A percentile compares a stretch with the other conserved stretches of the same genome.
Conservation (phyloP, 2,888 invertebrate genomes). For the Brassicogethes aeneus region DNA sequence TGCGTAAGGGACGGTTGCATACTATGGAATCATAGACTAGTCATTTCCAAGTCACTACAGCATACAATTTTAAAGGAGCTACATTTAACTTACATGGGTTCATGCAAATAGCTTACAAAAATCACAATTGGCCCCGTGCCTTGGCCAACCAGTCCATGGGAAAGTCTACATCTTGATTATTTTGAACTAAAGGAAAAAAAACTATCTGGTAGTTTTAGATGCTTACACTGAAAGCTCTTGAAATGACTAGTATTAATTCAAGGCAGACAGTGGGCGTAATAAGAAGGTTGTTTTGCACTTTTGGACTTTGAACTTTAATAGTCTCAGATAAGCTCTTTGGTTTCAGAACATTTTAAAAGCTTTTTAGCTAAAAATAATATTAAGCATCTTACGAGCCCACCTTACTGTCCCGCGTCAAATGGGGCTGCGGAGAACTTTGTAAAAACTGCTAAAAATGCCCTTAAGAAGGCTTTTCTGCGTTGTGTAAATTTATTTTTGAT, state of each 20-base stretch:
- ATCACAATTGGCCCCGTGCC: slow-evolving; percentile 16
- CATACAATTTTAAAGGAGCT: slow-evolving; percentile 8
- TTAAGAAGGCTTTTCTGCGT: slow-evolving; percentile 2
- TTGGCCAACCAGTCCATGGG: slow-evolving; percentile 25
- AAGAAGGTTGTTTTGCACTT: not conserved
- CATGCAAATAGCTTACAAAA: slow-evolving; percentile 22
- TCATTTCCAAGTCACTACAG: slow-evolving; percentile 9
- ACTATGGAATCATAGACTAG: slow-evolving; percentile 9
- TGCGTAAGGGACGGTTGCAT: slow-evolving; percentile 6
- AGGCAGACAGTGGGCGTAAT: not conserved
- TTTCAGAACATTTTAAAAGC: slow-evolving; percentile 5
- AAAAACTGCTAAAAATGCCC: slow-evolving; percentile 7
- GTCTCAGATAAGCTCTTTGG: slow-evolving; percentile 1
- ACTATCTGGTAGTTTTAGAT: slow-evolving; percentile 10
- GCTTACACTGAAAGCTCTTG: too few relatives aligned
- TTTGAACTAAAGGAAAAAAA: slow-evolving; percentile 23
- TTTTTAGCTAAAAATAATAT: slow-evolving; percentile 10
- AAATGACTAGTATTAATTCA: slow-evolving; percentile 13
- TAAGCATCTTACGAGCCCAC: slow-evolving; percentile 7
- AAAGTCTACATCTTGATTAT: slow-evolving; percentile 37
- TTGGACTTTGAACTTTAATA: not conserved
- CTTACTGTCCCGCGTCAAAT: slow-evolving; percentile 7
- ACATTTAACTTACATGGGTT: slow-evolving; percentile 10
- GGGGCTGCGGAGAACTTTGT: slow-evolving; percentile 7
- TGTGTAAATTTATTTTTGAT: too few relatives aligned